Conservation (phyloP, 2,888 invertebrate genomes). For the Ectemnius lituratus region DNA sequence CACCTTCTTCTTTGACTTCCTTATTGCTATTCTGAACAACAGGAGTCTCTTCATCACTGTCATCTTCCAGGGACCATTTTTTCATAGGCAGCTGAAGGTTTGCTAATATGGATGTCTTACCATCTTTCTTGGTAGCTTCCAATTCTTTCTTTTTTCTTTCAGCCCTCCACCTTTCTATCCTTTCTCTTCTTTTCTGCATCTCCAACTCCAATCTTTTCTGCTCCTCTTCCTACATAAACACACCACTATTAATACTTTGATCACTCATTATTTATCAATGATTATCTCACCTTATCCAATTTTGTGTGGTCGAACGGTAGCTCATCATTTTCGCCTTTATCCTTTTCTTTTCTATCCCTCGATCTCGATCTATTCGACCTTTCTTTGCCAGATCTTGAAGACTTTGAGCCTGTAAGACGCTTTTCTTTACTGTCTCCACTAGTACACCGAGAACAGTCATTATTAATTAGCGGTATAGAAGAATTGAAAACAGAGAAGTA, state of each 20-base stretch:
- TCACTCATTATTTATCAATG: background rate
- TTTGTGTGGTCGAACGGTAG: conserved; percentile 86
- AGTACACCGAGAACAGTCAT: conserved; percentile 74
- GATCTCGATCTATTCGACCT: conserved; percentile 80
- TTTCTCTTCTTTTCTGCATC: conserved; percentile 96
- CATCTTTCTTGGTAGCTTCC: conserved; percentile 88
- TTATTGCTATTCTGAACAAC: conserved; percentile 67
- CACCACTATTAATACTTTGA: background rate
- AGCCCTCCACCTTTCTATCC: conserved; percentile 97
- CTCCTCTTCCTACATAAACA: conserved; percentile 86
- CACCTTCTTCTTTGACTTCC: conserved; percentile 79
- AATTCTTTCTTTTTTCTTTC: conserved; percentile 94
- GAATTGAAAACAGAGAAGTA: background rate
- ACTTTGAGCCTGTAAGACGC: conserved; percentile 81
- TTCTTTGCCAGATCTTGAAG: conserved; percentile 79
- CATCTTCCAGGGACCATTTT: conserved; percentile 97
- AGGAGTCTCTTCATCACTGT: conserved; percentile 90
- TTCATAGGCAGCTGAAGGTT: conserved; percentile 83
- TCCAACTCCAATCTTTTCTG: conserved; percentile 93
- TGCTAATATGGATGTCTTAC: conserved; percentile 83
- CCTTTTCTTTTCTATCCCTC: conserved; percentile 81
- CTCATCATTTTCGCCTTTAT: conserved; percentile 79
- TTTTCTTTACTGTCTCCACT: conserved; percentile 84
- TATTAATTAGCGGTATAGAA: conserved; percentile 40
- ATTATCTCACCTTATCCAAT: conserved; percentile 83